Base-by-base conservation (phyloP, 1,140 invertebrate species). In the Eueides isabella region DNA sequence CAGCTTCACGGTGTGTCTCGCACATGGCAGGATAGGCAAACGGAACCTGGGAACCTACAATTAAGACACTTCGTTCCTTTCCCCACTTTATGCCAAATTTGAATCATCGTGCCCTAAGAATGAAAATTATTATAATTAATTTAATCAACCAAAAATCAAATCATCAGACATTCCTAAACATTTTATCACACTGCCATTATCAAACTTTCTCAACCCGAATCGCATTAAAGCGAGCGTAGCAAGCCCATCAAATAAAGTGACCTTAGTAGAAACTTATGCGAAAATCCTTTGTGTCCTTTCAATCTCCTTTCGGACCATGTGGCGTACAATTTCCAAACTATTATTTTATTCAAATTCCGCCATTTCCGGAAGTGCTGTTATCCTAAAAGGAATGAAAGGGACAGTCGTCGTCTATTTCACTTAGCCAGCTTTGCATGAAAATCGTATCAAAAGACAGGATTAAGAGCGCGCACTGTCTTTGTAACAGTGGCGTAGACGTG, bases 301-400 rank as follows among this genome's bases (percentile, higher is more conserved):
- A 72, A 55, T 26, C 48, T 70, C 75, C 75, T 73, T 77, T 38
- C 48, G 66, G 71, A 62, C 71, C 81, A 83, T 81, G 78, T 83
- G 77, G 75, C 74, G 78, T 77, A 71, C 83, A 82, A 79, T 83
- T 79, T 71, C 80, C 70, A 75, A 82, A 87, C 84, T 87, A 86
- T 87, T 86, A 87, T 89, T 86, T 87, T 85, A 87, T 87, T 88
- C 84, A 86, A 86, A 85, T 84, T 80, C 74, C 61, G 30, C 63
- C 76, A 80, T 87, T 85, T 81, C 86, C 69, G 61, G 66, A 73
- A 78, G 68, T 75, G 72, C 67, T 77, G 76, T 79, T 81, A 78
- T 80, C 61, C 65, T 79, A 69, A 79, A 81, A 85, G 71, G 80
- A 69, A 44, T 73, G 77, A 72, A 44, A 71, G 73, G 73, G 64